phyloP scores from a whole-genome alignment of 2,888 invertebrate genomes.

The Rhodophaea formosa region DNA sequence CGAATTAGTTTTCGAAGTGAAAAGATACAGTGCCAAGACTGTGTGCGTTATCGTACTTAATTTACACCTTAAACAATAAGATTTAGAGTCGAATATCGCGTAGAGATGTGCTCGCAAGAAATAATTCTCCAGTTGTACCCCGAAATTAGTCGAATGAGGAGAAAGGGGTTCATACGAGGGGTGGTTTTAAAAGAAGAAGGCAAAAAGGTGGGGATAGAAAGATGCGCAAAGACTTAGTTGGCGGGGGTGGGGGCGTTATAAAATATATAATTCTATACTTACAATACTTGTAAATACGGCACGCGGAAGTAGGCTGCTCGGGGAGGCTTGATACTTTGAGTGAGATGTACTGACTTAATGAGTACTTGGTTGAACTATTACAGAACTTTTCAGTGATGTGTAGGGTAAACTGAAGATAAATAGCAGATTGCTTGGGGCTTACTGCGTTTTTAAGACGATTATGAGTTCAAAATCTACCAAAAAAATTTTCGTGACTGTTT shows the following conservation, averaged over 20 bases:
- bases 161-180: constrained; percentile 79
- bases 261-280: constrained; percentile 82
- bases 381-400: background rate
- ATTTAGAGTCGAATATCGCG: constrained; percentile 49
- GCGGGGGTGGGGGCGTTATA: constrained; percentile 75
- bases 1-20: constrained; percentile 81
- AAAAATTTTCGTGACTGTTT: too few relatives aligned
- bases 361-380: background rate
- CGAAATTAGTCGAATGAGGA: constrained; percentile 81
- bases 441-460: too few relatives aligned
- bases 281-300: constrained; percentile 82
- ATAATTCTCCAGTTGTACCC: constrained; percentile 81
- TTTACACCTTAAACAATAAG: constrained; percentile 42
- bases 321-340: constrained; percentile 52
- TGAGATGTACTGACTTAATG: background rate
- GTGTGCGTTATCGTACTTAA: constrained; percentile 45
- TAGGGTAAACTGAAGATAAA: too few relatives aligned
- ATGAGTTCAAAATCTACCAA: too few relatives aligned
- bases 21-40: constrained; percentile 81
- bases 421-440: too few relatives aligned
- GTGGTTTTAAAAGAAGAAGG: constrained; percentile 81
- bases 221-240: constrained; percentile 82
- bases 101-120: constrained; percentile 59
- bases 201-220: constrained; percentile 81
- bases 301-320: constrained; percentile 69